Evolutionary conservation across 2,888 invertebrate species (phyloP).

Genomic region (Lymantria monacha): DNA sequence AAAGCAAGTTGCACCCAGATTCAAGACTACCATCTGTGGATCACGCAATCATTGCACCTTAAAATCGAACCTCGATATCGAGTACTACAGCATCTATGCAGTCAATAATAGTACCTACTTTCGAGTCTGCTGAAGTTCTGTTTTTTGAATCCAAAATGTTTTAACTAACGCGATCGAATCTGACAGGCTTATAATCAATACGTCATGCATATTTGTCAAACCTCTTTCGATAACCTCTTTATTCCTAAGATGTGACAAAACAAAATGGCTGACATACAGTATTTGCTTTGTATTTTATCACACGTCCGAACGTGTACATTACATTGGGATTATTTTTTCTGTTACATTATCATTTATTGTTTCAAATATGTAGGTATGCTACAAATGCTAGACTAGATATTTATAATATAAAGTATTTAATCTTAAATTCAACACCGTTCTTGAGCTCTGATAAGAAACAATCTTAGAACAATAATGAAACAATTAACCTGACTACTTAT

Average conservation of each 20-base stretch:
- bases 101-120: too few relatives aligned
- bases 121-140: too few relatives aligned
- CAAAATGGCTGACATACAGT: slow-evolving; percentile 12
- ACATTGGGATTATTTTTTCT: slow-evolving; percentile 26
- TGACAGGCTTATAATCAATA: too few relatives aligned
- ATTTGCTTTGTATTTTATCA: slow-evolving; percentile 30
- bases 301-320: slow-evolving; percentile 10
- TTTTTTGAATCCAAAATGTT: too few relatives aligned
- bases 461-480: too few relatives aligned
- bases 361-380: slow-evolving; percentile 17
- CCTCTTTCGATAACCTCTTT: slow-evolving; percentile 20
- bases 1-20: too few relatives aligned
- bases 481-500: slow-evolving; percentile 18
- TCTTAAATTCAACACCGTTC: slow-evolving; percentile 27
- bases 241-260: slow-evolving; percentile 15
- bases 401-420: slow-evolving; percentile 17
- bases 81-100: too few relatives aligned
- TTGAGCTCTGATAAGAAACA: slow-evolving; percentile 16
- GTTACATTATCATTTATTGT: slow-evolving; percentile 16
- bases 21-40: too few relatives aligned
- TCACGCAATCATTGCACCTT: too few relatives aligned
- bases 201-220: not conserved
- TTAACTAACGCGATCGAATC: too few relatives aligned
- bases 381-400: not conserved
- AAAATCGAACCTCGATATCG: too few relatives aligned